Conservation (phyloP, 1,140 invertebrate genomes). For the Dreissena rostriformis region DNA sequence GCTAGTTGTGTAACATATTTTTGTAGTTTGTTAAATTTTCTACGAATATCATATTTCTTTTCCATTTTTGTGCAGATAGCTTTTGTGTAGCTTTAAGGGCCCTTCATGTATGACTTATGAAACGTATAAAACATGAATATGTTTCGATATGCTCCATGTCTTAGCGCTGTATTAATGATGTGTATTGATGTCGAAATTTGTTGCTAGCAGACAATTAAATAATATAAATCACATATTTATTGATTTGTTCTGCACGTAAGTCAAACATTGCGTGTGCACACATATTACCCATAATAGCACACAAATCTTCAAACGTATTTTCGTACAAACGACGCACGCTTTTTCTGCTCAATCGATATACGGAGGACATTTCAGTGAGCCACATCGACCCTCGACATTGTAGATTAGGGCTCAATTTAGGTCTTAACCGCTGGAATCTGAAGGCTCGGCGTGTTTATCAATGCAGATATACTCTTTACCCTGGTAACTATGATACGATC, state of each 20-base stretch:
- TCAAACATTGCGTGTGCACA: no score
- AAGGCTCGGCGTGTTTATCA: slow-evolving; percentile 10
- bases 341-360: no score
- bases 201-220: no score
- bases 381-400: slow-evolving; percentile 23
- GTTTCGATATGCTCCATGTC: slow-evolving; percentile 46
- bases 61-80: slow-evolving; percentile 6
- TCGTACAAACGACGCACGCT: no score
- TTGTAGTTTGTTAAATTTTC: neutral
- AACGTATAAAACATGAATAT: slow-evolving; percentile 50
- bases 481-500: neutral
- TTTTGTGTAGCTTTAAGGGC: slow-evolving; percentile 28
- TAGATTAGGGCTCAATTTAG: neutral
- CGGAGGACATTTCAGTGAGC: neutral
- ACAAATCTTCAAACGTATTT: no score
- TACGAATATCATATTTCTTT: slow-evolving; percentile 7
- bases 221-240: no score
- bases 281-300: no score
- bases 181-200: no score
- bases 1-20: neutral
- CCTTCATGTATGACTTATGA: slow-evolving; percentile 38
- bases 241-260: no score
- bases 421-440: neutral
- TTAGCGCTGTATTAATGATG: neutral
- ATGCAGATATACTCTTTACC: slow-evolving; percentile 47